phyloP scores from a whole-genome alignment of 2,113 vertebrate species.

The Panurus biarmicus region DNA sequence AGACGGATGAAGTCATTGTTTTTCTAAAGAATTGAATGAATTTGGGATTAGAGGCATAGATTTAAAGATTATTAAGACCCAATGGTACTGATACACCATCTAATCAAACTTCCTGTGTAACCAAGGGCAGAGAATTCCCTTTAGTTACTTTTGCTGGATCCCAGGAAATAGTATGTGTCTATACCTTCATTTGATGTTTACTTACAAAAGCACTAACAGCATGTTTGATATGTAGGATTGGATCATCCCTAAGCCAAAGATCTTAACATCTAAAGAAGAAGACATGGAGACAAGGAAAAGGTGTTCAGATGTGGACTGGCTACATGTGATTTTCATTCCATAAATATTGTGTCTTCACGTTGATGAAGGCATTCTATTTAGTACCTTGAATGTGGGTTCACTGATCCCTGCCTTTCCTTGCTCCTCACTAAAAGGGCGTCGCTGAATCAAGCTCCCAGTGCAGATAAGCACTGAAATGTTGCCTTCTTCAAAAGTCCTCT shows the following conservation, averaged over 20 bases:
- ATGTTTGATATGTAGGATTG: not conserved
- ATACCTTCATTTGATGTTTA: not conserved
- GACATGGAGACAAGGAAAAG: not conserved
- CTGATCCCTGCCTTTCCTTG: not conserved
- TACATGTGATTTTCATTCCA: not conserved
- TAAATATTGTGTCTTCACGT: not conserved
- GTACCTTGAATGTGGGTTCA: not conserved
- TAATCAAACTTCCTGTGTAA: not conserved
- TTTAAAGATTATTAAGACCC: slow-evolving; percentile 11
- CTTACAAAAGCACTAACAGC: not conserved
- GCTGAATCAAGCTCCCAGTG: not conserved
- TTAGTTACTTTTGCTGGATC: not conserved
- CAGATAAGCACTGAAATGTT: not conserved
- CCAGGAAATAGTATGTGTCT: not conserved
- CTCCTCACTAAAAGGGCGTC: not conserved
- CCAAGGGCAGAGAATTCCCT: not conserved
- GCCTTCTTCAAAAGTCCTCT: not conserved
- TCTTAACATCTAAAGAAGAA: not conserved
- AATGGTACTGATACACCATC: not conserved
- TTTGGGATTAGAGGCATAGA: not conserved
- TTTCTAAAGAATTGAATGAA: not conserved
- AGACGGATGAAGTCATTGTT: not conserved
- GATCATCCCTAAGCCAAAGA: not conserved
- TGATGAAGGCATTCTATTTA: not conserved
- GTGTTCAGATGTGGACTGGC: not conserved